Conservation (phyloP, 1,140 invertebrate species). For the Pogonomyrmex barbatus region DNA sequence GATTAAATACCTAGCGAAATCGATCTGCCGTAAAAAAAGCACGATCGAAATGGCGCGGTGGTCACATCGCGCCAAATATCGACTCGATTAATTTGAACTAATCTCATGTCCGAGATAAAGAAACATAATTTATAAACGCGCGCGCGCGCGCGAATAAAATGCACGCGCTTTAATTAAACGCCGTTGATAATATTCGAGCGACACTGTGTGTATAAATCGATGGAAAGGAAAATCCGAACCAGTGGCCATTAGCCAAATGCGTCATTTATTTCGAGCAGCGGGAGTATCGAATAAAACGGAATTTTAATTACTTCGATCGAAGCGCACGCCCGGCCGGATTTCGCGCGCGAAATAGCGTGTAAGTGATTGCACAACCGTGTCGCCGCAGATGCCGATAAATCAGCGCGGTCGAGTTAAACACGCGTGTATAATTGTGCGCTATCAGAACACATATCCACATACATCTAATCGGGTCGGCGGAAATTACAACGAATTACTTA, state of each 20-base stretch:
- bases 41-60: background rate
- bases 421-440: conserved; percentile 51
- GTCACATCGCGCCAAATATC: conserved; percentile 7
- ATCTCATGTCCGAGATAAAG: background rate
- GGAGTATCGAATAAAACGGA: conserved; percentile 38
- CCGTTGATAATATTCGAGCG: background rate
- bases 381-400: conserved; percentile 42
- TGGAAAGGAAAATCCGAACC: conserved; percentile 29
- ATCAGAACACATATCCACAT: conserved; percentile 50
- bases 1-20: conserved; percentile 63
- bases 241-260: conserved; percentile 60
- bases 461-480: conserved; percentile 45
- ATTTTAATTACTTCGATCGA: conserved; percentile 66
- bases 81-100: conserved; percentile 26
- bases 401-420: conserved; percentile 44
- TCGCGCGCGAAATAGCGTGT: conserved; percentile 48
- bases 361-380: conserved; percentile 44
- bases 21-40: conserved; percentile 43
- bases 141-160: conserved; percentile 11
- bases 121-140: conserved; percentile 37
- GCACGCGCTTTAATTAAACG: conserved; percentile 62
- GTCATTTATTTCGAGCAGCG: conserved; percentile 62
- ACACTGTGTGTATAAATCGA: conserved; percentile 52
- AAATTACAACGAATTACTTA: conserved; percentile 59
- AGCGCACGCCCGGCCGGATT: background rate